Conservation (phyloP, 2,113 vertebrate species). For the Sula dactylatra region DNA sequence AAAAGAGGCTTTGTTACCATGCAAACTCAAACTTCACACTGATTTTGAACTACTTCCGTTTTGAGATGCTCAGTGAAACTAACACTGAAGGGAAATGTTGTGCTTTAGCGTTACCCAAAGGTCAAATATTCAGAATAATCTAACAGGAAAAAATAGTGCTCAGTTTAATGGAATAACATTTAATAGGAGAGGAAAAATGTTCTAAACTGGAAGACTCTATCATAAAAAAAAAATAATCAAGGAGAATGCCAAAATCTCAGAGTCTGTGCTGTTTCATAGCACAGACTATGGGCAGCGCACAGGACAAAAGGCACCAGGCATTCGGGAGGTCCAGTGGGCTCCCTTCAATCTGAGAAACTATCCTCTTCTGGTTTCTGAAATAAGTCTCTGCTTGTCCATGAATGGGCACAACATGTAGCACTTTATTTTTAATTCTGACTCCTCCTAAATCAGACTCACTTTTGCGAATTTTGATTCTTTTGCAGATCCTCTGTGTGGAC, state of each 20-base stretch:
- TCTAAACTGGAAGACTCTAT: background rate
- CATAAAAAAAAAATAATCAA: background rate
- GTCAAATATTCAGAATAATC: conserved; percentile 2
- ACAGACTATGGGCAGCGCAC: background rate
- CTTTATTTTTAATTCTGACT: conserved; percentile 26
- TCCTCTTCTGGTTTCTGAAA: background rate
- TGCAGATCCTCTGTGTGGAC: background rate
- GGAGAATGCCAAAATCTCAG: background rate
- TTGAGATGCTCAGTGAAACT: background rate
- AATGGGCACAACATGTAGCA: background rate
- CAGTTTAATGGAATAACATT: background rate
- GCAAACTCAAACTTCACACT: background rate
- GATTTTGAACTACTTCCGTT: background rate
- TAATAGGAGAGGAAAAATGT: background rate
- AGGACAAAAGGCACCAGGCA: background rate
- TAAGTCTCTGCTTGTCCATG: background rate
- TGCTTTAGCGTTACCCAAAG: conserved; percentile 24
- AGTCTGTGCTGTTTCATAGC: background rate
- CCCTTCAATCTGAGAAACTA: background rate
- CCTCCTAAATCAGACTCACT: background rate
- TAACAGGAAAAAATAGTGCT: background rate
- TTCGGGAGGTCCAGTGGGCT: background rate
- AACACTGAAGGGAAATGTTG: background rate
- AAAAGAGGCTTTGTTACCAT: background rate
- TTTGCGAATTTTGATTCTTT: background rate